These are phyloP conservation scores for Diachasma alloeum DNA, from an alignment of 1,140 invertebrate species.

Conservation along the genomic window DNA sequence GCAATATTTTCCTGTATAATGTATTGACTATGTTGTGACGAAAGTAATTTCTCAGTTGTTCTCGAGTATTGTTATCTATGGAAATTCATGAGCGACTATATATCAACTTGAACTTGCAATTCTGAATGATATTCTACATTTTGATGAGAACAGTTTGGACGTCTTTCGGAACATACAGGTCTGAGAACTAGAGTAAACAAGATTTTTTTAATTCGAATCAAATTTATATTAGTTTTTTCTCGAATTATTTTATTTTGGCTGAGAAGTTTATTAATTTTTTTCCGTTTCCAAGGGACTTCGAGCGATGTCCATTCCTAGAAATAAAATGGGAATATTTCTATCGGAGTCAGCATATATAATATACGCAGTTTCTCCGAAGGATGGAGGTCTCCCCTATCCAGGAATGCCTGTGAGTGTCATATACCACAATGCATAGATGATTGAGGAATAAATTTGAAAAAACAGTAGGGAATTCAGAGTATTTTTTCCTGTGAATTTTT, in stretches of 20 bases:
- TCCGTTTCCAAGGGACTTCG: conserved; percentile 74
- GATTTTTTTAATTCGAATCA: too few relatives aligned
- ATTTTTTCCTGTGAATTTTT: too few relatives aligned
- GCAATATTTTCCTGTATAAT: background rate
- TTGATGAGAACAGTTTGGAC: too few relatives aligned
- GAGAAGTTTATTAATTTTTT: too few relatives aligned
- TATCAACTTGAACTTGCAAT: background rate
- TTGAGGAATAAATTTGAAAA: too few relatives aligned
- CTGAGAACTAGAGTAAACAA: too few relatives aligned
- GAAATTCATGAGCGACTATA: background rate
- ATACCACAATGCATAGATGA: too few relatives aligned
- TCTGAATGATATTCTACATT: background rate
- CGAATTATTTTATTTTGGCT: background rate
- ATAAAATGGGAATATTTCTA: conserved; percentile 85
- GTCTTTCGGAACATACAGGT: too few relatives aligned
- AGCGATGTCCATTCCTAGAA: conserved; percentile 76
- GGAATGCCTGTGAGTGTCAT: conserved; percentile 57
- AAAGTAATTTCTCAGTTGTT: too few relatives aligned
- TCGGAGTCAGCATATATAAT: conserved; percentile 88
- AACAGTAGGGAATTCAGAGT: too few relatives aligned
- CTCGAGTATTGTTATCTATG: background rate
- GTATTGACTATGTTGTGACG: too few relatives aligned
- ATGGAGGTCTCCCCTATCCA: conserved; percentile 56
- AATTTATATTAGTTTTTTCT: background rate
- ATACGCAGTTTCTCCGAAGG: conserved; percentile 76